These are phyloP conservation scores for Ditylenchus dipsaci DNA, from an alignment of 1,140 invertebrate genomes.

Conservation along the genomic window DNA sequence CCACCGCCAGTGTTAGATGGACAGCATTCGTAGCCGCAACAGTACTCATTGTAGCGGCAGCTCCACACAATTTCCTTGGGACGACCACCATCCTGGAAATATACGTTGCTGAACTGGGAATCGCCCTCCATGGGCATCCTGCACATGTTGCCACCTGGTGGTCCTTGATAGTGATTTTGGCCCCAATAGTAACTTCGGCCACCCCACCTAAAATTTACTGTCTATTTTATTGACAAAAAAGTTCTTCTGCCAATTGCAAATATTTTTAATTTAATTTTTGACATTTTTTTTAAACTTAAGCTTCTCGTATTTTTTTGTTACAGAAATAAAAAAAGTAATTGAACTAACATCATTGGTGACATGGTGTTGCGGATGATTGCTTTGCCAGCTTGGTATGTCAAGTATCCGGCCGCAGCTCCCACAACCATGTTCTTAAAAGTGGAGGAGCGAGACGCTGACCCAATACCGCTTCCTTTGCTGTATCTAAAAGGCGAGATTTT, in stretches of 20 bases:
- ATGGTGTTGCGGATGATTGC: slow-evolving; percentile 44
- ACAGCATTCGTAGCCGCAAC: slow-evolving; percentile 53
- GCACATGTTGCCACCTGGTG: slow-evolving; percentile 43
- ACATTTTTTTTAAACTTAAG: too few relatives aligned
- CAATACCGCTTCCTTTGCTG: slow-evolving; percentile 41
- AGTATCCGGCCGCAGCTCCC: slow-evolving; percentile 54
- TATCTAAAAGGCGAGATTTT: slow-evolving; percentile 20
- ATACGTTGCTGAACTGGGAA: slow-evolving; percentile 53
- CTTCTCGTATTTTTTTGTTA: too few relatives aligned
- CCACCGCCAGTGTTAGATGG: slow-evolving; percentile 16
- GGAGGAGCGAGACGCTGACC: slow-evolving; percentile 46
- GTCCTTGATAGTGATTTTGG: slow-evolving; percentile 26
- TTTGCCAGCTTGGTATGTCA: slow-evolving; percentile 58
- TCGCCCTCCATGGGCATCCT: slow-evolving; percentile 54
- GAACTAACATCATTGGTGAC: slow-evolving; percentile 52
- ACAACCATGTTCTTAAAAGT: slow-evolving; percentile 57
- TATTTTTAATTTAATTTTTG: background rate
- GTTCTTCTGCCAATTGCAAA: too few relatives aligned
- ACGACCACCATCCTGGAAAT: slow-evolving; percentile 51
- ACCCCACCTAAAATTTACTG: slow-evolving; percentile 49
- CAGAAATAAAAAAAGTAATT: too few relatives aligned
- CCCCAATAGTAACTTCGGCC: slow-evolving; percentile 54
- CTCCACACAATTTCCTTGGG: slow-evolving; percentile 54
- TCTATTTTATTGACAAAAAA: too few relatives aligned
- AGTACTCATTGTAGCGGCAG: slow-evolving; percentile 37